Percentiles rank a stretch among this genome's conserved stretches.
Evolutionary conservation across 2,113 vertebrate genomes (phyloP).

Genomic region (Tautogolabrus adspersus): DNA sequence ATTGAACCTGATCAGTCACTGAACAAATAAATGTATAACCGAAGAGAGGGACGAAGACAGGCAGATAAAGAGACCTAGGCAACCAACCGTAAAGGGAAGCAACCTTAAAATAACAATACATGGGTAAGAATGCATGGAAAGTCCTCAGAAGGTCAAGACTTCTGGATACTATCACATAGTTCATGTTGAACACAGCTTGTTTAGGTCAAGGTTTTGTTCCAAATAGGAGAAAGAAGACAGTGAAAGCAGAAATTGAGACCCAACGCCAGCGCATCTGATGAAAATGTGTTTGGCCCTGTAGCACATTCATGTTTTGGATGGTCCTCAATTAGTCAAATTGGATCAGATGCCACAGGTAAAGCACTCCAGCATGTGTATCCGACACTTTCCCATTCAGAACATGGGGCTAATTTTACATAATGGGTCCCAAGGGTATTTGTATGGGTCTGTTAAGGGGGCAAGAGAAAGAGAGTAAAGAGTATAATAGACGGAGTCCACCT

Average conservation of each 20-base stretch:
- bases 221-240: constrained; percentile 9
- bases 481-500: constrained; percentile 57
- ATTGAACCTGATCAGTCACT: constrained; percentile 76
- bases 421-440: constrained; percentile 30
- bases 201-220: constrained; percentile 31
- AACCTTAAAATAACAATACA: constrained; percentile 41
- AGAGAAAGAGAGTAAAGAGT: constrained; percentile 22
- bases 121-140: neutral
- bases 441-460: neutral
- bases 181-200: constrained; percentile 28
- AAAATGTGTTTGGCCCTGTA: constrained; percentile 63
- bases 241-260: constrained; percentile 22
- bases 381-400: constrained; percentile 2
- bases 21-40: constrained; percentile 77
- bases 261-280: constrained; percentile 58
- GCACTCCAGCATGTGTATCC: constrained; percentile 27
- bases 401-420: constrained; percentile 38
- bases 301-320: constrained; percentile 37
- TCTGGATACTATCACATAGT: constrained; percentile 22
- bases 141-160: constrained; percentile 26
- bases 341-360: constrained; percentile 55
- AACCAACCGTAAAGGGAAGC: constrained; percentile 27
- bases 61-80: constrained; percentile 24
- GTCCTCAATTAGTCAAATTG: constrained; percentile 58
- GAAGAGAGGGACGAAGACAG: constrained; percentile 52